Percentiles rank a stretch among this genome's conserved stretches.
Conservation (phyloP, 2,888 invertebrate genomes). For the Platycheirus albimanus region DNA sequence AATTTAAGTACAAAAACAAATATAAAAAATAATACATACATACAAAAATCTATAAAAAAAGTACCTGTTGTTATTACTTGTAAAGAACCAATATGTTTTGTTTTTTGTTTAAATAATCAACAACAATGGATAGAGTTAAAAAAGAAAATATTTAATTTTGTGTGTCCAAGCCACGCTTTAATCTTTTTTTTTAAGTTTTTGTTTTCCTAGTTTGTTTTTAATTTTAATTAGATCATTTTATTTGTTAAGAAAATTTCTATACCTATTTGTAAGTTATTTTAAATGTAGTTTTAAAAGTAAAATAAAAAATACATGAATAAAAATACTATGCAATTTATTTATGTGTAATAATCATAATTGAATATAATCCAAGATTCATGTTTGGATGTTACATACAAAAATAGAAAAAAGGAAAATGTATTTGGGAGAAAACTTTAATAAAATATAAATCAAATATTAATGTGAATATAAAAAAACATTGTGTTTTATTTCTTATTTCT, state of each 20-base stretch:
- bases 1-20: slow-evolving; percentile 58
- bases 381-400: slow-evolving; percentile 42
- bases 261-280: no score
- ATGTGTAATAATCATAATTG: slow-evolving; percentile 20
- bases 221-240: slow-evolving; percentile 40
- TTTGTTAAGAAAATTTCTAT: no score
- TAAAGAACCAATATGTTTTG: slow-evolving; percentile 23
- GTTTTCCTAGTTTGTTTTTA: slow-evolving; percentile 55
- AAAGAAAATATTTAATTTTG: slow-evolving; percentile 62
- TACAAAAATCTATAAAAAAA: slow-evolving; percentile 41
- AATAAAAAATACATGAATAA: no score
- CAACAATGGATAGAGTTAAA: slow-evolving; percentile 20
- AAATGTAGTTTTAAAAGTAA: no score
- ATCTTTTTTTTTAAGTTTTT: slow-evolving; percentile 50
- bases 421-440: slow-evolving; percentile 46
- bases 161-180: slow-evolving; percentile 52
- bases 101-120: slow-evolving; percentile 5
- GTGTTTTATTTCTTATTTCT: slow-evolving; percentile 4
- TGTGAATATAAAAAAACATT: slow-evolving; percentile 19
- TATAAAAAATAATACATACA: slow-evolving; percentile 28
- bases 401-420: slow-evolving; percentile 12
- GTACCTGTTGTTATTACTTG: slow-evolving; percentile 62
- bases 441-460: slow-evolving; percentile 64
- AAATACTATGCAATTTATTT: no score
- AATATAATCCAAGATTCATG: slow-evolving; percentile 27